phyloP scores from a whole-genome alignment of 2,113 vertebrate species.

The Uria lomvia region DNA sequence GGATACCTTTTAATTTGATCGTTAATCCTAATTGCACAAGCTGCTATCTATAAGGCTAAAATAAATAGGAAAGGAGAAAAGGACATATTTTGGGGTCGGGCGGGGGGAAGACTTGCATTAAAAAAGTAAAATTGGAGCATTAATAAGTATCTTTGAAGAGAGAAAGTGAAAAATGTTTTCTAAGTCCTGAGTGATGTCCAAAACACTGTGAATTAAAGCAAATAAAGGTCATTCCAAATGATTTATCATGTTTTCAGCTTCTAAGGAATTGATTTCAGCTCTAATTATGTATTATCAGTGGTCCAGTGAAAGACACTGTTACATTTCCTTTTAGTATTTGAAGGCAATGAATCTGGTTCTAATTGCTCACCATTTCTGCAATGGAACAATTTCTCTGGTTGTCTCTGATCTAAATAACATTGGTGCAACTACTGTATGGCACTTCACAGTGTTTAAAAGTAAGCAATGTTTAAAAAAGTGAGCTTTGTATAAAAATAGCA shows the following conservation, averaged over 20 bases:
- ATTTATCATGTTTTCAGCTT: not conserved
- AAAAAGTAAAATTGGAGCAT: not conserved
- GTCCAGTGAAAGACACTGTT: not conserved
- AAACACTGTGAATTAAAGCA: not conserved
- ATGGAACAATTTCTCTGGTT: not conserved
- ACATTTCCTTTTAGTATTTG: not conserved
- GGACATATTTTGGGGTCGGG: not conserved
- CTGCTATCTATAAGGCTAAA: not conserved
- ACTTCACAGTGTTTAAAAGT: not conserved
- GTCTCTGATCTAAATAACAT: not conserved
- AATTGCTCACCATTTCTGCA: not conserved
- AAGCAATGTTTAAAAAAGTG: not conserved
- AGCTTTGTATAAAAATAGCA: not conserved
- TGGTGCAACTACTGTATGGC: not conserved
- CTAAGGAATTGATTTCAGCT: not conserved
- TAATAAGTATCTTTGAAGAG: not conserved
- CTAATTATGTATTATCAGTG: not conserved
- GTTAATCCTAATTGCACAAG: slow-evolving; percentile 31
- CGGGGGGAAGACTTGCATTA: not conserved
- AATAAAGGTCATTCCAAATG: not conserved
- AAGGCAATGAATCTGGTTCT: not conserved
- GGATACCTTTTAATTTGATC: slow-evolving; percentile 18
- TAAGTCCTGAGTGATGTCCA: not conserved
- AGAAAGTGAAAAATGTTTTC: not conserved
- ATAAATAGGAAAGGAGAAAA: slow-evolving; percentile 9